These are phyloP conservation scores for Philonicus albiceps DNA, from an alignment of 2,888 invertebrate genomes.

Conservation along the genomic window DNA sequence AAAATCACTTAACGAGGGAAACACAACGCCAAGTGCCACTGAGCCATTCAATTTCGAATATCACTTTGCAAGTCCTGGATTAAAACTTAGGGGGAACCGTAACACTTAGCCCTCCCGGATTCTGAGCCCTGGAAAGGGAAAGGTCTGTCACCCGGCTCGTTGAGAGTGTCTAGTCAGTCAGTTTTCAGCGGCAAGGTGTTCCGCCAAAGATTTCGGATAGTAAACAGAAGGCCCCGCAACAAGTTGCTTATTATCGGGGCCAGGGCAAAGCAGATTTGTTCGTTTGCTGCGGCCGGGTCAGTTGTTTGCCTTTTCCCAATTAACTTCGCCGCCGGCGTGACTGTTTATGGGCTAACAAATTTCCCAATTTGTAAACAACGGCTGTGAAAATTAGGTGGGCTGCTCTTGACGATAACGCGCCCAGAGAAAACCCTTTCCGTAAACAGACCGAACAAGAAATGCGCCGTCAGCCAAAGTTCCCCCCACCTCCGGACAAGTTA, in stretches of 20 bases:
- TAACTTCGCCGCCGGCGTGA: not conserved
- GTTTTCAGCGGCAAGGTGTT: not conserved
- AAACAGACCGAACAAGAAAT: not conserved
- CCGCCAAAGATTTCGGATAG: not conserved
- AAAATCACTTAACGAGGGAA: conserved; percentile 44
- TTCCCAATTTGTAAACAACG: conserved; percentile 33
- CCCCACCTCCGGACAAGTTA: not conserved
- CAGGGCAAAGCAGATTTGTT: not conserved
- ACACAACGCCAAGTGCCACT: not conserved
- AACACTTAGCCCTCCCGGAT: not conserved
- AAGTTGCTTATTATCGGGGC: not conserved
- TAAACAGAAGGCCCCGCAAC: conserved; percentile 5
- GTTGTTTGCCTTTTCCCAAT: conserved; percentile 15
- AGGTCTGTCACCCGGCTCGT: not conserved
- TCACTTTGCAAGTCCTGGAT: conserved; percentile 21
- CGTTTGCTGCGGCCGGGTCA: not conserved
- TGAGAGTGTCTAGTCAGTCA: not conserved
- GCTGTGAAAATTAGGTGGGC: not conserved
- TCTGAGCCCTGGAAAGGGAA: not conserved
- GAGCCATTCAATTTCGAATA: conserved; percentile 32
- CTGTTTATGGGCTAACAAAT: conserved; percentile 23
- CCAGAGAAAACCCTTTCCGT: not conserved
- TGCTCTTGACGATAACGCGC: not conserved
- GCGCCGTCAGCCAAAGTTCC: not conserved
- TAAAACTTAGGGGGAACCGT: conserved; percentile 18